Base-by-base conservation (phyloP, 2,888 invertebrate species). In the Stomorhina lunata region DNA sequence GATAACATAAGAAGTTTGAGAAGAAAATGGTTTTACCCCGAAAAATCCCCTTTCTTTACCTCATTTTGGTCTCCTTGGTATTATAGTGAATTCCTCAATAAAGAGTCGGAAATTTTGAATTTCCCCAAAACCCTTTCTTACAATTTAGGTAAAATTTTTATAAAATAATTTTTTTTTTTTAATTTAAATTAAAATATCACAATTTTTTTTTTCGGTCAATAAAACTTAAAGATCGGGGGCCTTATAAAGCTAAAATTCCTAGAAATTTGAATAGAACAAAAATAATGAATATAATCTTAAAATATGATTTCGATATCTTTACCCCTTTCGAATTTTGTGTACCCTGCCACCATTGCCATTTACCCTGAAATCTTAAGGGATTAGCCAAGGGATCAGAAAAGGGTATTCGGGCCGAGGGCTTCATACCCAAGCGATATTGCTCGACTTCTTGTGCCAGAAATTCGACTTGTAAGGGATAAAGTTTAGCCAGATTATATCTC, bases 331-430 rank as follows among this genome's bases (percentile, higher is more conserved):
- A 55, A 48, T 61, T 73, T 50, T 66, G 34, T 2, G 81, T 63
- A n/a, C 93, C 93, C 81, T 89, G 86, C 94, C 94, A 94, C 88
- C 92, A 92, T 9, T 92, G 91, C 94, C 94, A 94, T 0, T 92
- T 93, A 71, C 92, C 90, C 76, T 92, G 92, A 91, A 93, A 93
- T 7, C 91, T 86, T 0, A 85, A 86, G 0, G 94, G 94, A 90
- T 94, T 90, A 0, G 93, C 92, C 1, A 89, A 89, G 0, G 92
- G 89, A 87, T 94, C 94, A 0, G 88, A 85, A 0, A 89, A 89
- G 1, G 92, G 83, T 78, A 93, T 92, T 27, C 91, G 89, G 2
- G 86, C 90, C 2, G 92, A 90, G 0, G 91, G 89, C 10, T 92
- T 78, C 0, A 92, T 90, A 0, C 90, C 91, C 59, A 90, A 85